phyloP scores from a whole-genome alignment of 2,113 vertebrate genomes.

The Podilymbus podiceps region DNA sequence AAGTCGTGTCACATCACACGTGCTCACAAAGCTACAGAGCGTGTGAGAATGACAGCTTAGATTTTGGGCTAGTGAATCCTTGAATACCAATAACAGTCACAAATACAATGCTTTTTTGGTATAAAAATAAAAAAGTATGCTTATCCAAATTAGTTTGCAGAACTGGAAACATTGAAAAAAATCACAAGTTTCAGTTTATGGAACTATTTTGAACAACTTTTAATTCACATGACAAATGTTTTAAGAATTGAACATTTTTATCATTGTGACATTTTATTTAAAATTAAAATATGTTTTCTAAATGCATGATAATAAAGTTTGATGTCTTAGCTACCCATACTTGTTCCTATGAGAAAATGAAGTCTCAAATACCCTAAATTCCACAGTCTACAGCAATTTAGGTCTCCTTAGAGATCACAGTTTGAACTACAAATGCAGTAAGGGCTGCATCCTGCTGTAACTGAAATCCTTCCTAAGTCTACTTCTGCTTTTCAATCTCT shows the following conservation, averaged over 20 bases:
- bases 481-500: slow-evolving; percentile 60
- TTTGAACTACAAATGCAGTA: slow-evolving; percentile 63
- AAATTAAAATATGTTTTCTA: background rate
- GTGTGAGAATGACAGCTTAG: background rate
- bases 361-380: slow-evolving; percentile 38
- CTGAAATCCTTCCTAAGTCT: slow-evolving; percentile 56
- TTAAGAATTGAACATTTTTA: background rate
- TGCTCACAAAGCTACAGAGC: background rate
- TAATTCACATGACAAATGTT: background rate
- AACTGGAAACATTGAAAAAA: background rate
- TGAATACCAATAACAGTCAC: background rate
- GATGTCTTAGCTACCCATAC: background rate
- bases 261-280: slow-evolving; percentile 12
- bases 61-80: background rate
- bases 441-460: slow-evolving; percentile 58
- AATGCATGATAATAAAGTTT: background rate
- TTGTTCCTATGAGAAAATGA: slow-evolving; percentile 41
- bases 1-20: background rate
- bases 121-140: background rate
- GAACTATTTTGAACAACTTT: background rate
- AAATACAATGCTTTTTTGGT: background rate
- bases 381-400: slow-evolving; percentile 47
- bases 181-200: background rate
- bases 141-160: background rate
- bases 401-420: slow-evolving; percentile 61